Evolutionary conservation across 2,888 invertebrate species (phyloP), one percentile per base, ranked within the genome.

Genomic region (Theodoxus fluviatilis): DNA sequence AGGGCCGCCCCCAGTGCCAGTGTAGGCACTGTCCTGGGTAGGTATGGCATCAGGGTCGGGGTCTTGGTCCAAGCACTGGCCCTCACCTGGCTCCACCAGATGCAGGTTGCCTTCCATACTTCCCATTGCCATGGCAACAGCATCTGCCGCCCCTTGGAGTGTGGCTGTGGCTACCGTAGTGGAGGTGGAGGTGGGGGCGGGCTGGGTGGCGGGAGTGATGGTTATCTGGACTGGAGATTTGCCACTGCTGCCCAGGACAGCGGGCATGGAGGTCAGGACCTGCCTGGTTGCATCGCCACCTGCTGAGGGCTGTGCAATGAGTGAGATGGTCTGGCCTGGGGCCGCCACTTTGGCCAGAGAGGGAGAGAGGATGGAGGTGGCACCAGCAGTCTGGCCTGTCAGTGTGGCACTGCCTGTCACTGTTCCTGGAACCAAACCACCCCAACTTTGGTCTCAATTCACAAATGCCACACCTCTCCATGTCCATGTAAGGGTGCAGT

Each of bases 181-280:
- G 52, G 76, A 69, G 15, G 79, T 74, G 0, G 92, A 91, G 73
- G 92, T 90, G 1, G 92, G 92, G 71, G 93, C 91, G 0, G 92
- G 92, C 79, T 92, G 91, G 28, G 81, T 73, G 64, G 78, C 76
- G 66, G 83, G 80, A 9, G 80, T 80, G 66, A 82, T 81, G 52
- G 81, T 81, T 65, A 81, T 82, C 75, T 82, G 80, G 33, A 82
- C 80, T 47, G 81, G 81, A 67, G 80, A 68, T 55, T 80, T 55
- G 75, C 75, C 64, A n/a, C 74, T n/a, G n/a, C n/a, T n/a, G n/a
- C n/a, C n/a, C n/a, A n/a, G n/a, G n/a, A 67, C 28, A 37, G 80
- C 76, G 31, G 76, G 76, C 52, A 77, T 73, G 40, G 76, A 72
- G 33, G 77, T 75, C 4, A 77, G 74, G 7, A 67, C 67, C 15